These are phyloP conservation scores for Eospalax fontanierii DNA, from an alignment of 2,797 vertebrate species.

Conservation along the genomic window DNA sequence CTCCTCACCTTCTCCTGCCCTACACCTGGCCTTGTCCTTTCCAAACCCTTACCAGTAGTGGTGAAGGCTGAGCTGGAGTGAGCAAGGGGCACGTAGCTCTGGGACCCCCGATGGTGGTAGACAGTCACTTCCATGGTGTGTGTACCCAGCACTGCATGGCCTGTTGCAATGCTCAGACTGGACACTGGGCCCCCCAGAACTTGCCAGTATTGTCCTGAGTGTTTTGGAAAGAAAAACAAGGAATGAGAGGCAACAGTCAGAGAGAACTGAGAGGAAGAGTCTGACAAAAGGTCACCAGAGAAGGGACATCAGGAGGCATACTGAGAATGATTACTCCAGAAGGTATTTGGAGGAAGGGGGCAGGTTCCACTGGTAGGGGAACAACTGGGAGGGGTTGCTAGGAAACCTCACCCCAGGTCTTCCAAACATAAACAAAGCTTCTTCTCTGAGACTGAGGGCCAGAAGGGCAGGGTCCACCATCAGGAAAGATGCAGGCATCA, in stretches of 20 bases:
- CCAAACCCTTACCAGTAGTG: slow-evolving; percentile 92
- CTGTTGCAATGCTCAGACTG: slow-evolving; percentile 92
- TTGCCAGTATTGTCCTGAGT: slow-evolving; percentile 96
- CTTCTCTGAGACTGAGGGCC: slow-evolving; percentile 87
- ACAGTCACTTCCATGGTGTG: slow-evolving; percentile 96
- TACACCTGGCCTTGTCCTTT: neutral
- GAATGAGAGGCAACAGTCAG: fast-evolving
- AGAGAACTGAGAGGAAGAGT: neutral
- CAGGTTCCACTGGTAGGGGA: neutral
- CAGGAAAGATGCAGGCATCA: slow-evolving; percentile 91
- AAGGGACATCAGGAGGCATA: slow-evolving; percentile 47
- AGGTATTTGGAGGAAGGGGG: neutral
- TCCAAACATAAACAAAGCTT: slow-evolving; percentile 96
- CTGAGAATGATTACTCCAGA: slow-evolving; percentile 11
- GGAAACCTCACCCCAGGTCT: slow-evolving; percentile 93
- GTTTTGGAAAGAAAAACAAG: slow-evolving; percentile 17
- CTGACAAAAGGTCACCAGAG: neutral
- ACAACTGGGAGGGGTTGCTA: neutral
- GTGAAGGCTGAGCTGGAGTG: slow-evolving; percentile 92
- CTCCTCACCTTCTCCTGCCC: neutral
- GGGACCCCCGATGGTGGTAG: slow-evolving; percentile 94
- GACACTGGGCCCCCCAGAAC: slow-evolving; percentile 94
- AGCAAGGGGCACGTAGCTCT: slow-evolving; percentile 95
- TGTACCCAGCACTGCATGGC: slow-evolving; percentile 92
- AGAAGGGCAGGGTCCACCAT: slow-evolving; percentile 91